Conservation (phyloP, 1,140 invertebrate genomes). For the Maniola jurtina region DNA sequence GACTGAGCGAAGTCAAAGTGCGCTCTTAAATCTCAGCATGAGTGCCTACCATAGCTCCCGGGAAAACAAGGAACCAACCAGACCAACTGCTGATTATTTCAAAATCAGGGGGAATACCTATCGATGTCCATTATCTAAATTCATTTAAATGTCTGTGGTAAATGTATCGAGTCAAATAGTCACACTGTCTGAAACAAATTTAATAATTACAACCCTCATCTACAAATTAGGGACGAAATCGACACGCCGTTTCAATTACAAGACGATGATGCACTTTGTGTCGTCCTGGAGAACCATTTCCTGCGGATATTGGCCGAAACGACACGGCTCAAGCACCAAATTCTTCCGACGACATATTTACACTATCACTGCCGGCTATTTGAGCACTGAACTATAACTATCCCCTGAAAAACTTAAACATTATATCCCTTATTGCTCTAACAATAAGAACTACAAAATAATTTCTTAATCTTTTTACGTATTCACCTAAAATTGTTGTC, state of each 20-base stretch:
- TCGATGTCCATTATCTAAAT: no score
- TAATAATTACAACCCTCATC: conserved; percentile 29
- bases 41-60: no score
- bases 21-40: no score
- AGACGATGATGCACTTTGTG: conserved; percentile 58
- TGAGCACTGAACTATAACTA: conserved; percentile 12
- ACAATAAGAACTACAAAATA: conserved; percentile 19
- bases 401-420: conserved; percentile 22
- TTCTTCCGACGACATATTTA: conserved; percentile 70
- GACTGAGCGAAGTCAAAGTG: no score
- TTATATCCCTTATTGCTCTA: conserved; percentile 15
- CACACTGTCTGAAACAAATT: background rate
- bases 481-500: conserved; percentile 2
- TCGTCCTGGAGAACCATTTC: conserved; percentile 56
- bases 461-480: background rate
- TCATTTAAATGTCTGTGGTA: no score
- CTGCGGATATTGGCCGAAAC: conserved; percentile 68
- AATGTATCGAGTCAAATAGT: background rate
- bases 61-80: no score
- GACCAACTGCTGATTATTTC: no score
- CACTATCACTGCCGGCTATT: conserved; percentile 48
- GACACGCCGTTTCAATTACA: conserved; percentile 71
- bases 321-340: conserved; percentile 50
- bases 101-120: no score
- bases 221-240: conserved; percentile 50